Conservation (phyloP, 2,113 vertebrate genomes). For the Poeciliopsis occidentalis region DNA sequence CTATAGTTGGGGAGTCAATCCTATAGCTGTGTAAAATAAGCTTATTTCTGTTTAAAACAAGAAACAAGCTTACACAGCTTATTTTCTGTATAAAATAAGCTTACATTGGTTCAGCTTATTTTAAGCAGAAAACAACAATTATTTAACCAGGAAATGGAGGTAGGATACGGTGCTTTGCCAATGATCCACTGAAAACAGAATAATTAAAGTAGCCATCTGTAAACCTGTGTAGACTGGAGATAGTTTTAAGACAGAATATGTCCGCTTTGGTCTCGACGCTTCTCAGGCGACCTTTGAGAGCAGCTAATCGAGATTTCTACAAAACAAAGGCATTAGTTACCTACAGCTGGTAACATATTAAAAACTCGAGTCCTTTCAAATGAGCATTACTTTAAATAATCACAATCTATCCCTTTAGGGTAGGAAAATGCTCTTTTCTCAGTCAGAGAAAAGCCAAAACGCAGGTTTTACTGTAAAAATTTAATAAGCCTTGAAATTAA, state of each 20-base stretch:
- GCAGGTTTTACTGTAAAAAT: conserved; percentile 31
- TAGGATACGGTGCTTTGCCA: not conserved
- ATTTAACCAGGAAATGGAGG: not conserved
- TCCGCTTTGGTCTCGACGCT: not conserved
- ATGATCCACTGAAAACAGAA: not conserved
- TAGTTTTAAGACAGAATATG: not conserved
- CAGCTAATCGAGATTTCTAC: not conserved
- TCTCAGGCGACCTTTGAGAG: not conserved
- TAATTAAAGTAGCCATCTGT: no score
- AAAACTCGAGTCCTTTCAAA: not conserved
- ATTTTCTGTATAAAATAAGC: no score
- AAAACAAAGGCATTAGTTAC: not conserved
- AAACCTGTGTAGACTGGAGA: no score
- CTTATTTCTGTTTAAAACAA: no score
- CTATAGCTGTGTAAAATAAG: no score
- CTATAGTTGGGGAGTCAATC: no score
- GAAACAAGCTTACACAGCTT: no score
- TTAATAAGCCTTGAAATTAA: conserved; percentile 38
- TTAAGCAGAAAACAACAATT: not conserved
- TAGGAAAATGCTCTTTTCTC: not conserved
- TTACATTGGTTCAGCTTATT: not conserved
- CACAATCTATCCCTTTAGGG: not conserved
- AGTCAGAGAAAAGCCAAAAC: conserved; percentile 40
- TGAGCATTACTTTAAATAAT: not conserved
- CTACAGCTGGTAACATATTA: not conserved